Evolutionary conservation across 1,140 invertebrate species (phyloP).

Genomic region (Pollicipes pollicipes): DNA sequence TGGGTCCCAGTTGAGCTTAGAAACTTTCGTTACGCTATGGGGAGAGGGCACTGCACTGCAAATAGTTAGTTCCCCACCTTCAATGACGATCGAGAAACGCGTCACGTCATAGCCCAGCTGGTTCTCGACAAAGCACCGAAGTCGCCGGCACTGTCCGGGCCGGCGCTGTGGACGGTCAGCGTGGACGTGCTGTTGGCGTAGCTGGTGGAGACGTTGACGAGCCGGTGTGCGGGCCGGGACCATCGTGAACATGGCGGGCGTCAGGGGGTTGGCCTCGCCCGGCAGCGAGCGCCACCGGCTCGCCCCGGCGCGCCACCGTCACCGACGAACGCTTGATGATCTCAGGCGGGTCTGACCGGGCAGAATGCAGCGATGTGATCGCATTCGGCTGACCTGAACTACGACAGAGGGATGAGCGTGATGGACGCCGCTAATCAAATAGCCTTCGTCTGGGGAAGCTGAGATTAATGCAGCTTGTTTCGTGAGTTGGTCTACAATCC

Average conservation of each 20-base stretch:
- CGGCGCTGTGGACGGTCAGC: not conserved
- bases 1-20: too few species aligned
- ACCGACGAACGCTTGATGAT: not conserved
- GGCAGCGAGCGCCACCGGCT: not conserved
- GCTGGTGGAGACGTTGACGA: not conserved
- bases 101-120: not conserved
- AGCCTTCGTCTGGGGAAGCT: too few species aligned
- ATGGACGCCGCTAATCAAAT: too few species aligned
- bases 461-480: too few species aligned
- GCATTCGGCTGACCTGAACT: too few species aligned
- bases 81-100: conserved; percentile 10
- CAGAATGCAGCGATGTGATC: too few species aligned
- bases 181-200: not conserved
- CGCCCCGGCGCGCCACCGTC: not conserved
- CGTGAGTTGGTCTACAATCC: too few species aligned
- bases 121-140: not conserved
- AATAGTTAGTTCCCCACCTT: conserved; percentile 8
- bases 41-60: too few species aligned
- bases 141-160: not conserved
- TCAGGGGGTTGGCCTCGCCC: not conserved
- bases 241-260: not conserved
- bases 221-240: not conserved
- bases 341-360: not conserved
- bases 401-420: not conserved
- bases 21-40: too few species aligned